These are phyloP conservation scores for Tetranychus piercei DNA, from an alignment of 2,888 invertebrate species.

Conservation along the genomic window DNA sequence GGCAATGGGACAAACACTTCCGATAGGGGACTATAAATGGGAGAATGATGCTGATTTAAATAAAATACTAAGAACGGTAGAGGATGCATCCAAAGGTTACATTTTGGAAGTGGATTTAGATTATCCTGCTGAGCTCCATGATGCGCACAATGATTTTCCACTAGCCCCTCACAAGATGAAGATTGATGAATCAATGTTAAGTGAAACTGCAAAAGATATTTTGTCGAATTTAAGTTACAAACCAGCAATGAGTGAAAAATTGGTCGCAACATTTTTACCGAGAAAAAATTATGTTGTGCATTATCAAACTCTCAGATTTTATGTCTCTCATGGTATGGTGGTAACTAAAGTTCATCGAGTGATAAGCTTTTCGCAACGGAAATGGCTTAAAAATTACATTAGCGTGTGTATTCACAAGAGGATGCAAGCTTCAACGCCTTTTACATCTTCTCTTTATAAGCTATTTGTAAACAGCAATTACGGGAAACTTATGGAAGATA, in stretches of 20 bases:
- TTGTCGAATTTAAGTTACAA: neutral
- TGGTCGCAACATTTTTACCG: conserved; percentile 19
- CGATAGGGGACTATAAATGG: conserved; percentile 18
- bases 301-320: neutral
- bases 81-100: neutral
- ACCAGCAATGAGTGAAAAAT: conserved; percentile 7
- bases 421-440: conserved; percentile 29
- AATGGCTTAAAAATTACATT: conserved; percentile 25
- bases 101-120: conserved; percentile 2
- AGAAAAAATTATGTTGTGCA: conserved; percentile 18
- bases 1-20: conserved; percentile 17
- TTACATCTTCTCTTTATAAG: conserved; percentile 33
- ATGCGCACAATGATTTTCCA: neutral
- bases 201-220: neutral
- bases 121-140: conserved; percentile 1
- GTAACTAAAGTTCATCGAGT: neutral
- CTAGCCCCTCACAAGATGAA: neutral
- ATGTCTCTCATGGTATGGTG: neutral
- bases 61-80: no score
- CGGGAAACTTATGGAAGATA: conserved; percentile 31
- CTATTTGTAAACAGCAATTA: conserved; percentile 31
- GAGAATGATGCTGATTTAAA: neutral
- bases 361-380: conserved; percentile 17
- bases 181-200: neutral
- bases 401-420: conserved; percentile 23